These are phyloP conservation scores for Apostichopus parvimensis DNA, from an alignment of 35 echinoderm and acorn worm species.

Conservation along the genomic window DNA sequence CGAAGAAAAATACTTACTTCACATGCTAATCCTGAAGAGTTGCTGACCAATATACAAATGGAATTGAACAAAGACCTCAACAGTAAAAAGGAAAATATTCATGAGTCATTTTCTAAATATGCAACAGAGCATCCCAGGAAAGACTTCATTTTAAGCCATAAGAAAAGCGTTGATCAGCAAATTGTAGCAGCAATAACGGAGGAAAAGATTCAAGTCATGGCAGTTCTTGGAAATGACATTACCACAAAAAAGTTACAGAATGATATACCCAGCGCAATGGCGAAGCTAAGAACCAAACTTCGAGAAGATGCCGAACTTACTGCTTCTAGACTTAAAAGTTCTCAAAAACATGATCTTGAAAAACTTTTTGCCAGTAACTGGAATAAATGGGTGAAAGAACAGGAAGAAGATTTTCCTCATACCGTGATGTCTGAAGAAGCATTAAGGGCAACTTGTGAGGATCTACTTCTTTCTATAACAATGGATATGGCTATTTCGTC, in stretches of 20 bases:
- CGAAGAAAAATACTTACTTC: background rate
- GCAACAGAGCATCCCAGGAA: background rate
- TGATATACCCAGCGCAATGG: background rate
- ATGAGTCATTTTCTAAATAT: background rate
- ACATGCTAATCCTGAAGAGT: background rate
- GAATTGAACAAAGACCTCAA: background rate
- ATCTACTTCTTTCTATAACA: background rate
- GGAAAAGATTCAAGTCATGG: background rate
- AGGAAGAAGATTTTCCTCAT: background rate
- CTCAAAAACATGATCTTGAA: background rate
- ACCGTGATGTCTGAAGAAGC: background rate
- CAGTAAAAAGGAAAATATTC: background rate
- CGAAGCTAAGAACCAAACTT: background rate
- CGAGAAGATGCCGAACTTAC: background rate
- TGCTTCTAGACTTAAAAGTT: background rate
- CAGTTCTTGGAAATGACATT: background rate
- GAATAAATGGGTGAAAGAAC: background rate
- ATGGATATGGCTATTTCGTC: background rate
- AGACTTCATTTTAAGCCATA: background rate
- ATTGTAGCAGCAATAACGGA: background rate
- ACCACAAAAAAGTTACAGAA: slow-evolving; percentile 6
- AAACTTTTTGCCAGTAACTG: background rate
- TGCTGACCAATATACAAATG: background rate
- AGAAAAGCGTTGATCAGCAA: background rate
- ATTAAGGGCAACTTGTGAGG: background rate